These are phyloP conservation scores for Zosterops hypoxanthus DNA, from an alignment of 2,113 vertebrate genomes.

Conservation along the genomic window DNA sequence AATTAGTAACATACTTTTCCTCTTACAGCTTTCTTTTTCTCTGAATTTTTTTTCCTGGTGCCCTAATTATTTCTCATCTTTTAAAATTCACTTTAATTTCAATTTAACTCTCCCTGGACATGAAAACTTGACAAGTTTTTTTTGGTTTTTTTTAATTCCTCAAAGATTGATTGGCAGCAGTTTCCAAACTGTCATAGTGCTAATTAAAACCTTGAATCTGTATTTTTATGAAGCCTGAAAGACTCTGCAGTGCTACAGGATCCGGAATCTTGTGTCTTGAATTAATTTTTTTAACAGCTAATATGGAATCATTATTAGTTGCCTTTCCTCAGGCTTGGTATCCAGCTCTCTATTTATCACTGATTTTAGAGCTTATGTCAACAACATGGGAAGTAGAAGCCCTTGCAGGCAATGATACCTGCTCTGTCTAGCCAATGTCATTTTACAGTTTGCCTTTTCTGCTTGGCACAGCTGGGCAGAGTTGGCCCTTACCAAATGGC, in stretches of 20 bases:
- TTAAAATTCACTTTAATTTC: constrained; percentile 66
- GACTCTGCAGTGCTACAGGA: constrained; percentile 7
- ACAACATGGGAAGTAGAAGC: neutral
- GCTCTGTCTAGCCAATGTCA: neutral
- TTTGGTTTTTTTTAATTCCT: neutral
- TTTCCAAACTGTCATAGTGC: constrained; percentile 36
- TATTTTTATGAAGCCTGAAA: constrained; percentile 30
- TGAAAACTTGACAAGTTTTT: constrained; percentile 20
- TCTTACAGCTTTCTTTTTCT: constrained; percentile 37
- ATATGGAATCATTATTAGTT: constrained; percentile 25
- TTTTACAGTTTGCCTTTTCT: neutral
- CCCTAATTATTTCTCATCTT: constrained; percentile 54
- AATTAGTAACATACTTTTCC: constrained; percentile 24
- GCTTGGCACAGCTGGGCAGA: neutral
- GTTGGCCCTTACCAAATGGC: neutral
- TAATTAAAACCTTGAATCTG: constrained; percentile 58
- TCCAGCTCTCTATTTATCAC: neutral
- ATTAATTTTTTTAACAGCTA: neutral
- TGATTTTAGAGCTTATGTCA: neutral
- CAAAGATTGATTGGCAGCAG: constrained; percentile 54
- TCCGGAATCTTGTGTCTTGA: constrained; percentile 8
- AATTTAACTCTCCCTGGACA: constrained; percentile 49
- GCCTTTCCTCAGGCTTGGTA: constrained; percentile 31
- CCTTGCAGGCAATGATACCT: neutral
- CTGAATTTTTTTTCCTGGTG: constrained; percentile 5